Evolutionary conservation across 2,113 vertebrate species (phyloP).

Genomic region (Galemys pyrenaicus): DNA sequence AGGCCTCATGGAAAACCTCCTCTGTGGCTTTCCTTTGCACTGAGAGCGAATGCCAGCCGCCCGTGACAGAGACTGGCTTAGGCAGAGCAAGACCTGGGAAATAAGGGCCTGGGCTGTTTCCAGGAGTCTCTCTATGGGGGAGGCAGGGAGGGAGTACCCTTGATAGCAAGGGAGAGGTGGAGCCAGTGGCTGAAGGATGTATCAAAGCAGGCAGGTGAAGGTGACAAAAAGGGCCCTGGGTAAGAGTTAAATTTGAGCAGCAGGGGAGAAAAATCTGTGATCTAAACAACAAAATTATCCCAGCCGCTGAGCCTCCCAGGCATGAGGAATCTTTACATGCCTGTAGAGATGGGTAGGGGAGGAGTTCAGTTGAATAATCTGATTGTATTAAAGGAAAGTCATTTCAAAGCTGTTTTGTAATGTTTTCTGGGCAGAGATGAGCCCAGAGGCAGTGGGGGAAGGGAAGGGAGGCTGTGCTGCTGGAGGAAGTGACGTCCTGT

Average conservation of each 20-base stretch:
- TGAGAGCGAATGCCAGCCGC: not conserved
- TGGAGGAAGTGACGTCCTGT: not conserved
- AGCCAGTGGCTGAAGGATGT: not conserved
- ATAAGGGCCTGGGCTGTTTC: not conserved
- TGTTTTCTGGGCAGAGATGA: conserved; percentile 8
- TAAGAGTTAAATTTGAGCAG: not conserved
- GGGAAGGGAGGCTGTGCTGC: not conserved
- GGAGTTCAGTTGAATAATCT: conserved; percentile 1
- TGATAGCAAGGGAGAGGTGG: not conserved
- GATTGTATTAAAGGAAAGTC: conserved; percentile 45
- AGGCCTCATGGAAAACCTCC: not conserved
- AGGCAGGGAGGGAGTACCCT: not conserved
- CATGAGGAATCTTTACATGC: not conserved
- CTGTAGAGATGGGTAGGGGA: not conserved
- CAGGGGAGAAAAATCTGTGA: not conserved
- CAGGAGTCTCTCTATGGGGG: not conserved
- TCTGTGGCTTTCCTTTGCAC: not conserved
- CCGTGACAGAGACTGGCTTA: not conserved
- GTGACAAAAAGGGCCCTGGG: not conserved
- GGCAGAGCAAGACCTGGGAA: not conserved
- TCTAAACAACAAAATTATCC: conserved; percentile 2
- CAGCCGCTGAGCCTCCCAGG: not conserved
- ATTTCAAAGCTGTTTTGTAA: conserved; percentile 38
- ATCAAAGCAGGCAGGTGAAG: not conserved
- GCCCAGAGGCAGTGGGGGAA: not conserved